Evolutionary conservation across 2,888 invertebrate species (phyloP), one percentile per base, ranked within the genome.

Genomic region (Acleris laterana): DNA sequence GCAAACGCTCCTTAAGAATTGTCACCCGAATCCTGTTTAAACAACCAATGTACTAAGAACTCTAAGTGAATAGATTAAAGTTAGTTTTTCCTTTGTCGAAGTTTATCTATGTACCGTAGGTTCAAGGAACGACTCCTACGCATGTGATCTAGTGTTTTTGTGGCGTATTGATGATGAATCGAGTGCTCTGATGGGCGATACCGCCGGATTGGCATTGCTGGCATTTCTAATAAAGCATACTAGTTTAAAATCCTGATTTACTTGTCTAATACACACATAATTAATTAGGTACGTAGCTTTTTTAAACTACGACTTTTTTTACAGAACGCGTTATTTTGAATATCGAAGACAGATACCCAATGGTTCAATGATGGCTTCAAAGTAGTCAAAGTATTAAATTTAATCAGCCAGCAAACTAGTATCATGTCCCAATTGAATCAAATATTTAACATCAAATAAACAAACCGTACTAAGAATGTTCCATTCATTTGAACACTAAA

Each of bases 51-150:
- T 1, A 61, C 50, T 44, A n/a, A 22, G 19, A 28, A 52, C 51
- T 32, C 28, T 61, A 32, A 0, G 3, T 0, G 0, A 0, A 1
- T 0, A n/a, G 4, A n/a, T 62, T 57, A 38, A 32, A 22, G 46
- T 48, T n/a, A 13, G 48, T 53, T 25, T 48, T 60, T 6, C 9
- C 28, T 19, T 44, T 22, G 46, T 55, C 16, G 17, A 13, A 19
- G 6, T 49, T 20, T 38, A 19, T 22, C 32, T 53, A 32, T 32
- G 61, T 49, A 28, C 19, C 44, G 50, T 55, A 70, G 76, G 86
- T 87, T 87, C 85, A 84, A 83, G 74, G 83, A 86, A 85, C 87
- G 70, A 77, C 79, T 81, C 85, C 62, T 62, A 85, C 85, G 88
- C 87, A 84, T 77, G 63, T n/a, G 72, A 72, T 59, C 50, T 58